Evolutionary conservation across 2,113 vertebrate species (phyloP).

Genomic region (Lophius piscatorius): DNA sequence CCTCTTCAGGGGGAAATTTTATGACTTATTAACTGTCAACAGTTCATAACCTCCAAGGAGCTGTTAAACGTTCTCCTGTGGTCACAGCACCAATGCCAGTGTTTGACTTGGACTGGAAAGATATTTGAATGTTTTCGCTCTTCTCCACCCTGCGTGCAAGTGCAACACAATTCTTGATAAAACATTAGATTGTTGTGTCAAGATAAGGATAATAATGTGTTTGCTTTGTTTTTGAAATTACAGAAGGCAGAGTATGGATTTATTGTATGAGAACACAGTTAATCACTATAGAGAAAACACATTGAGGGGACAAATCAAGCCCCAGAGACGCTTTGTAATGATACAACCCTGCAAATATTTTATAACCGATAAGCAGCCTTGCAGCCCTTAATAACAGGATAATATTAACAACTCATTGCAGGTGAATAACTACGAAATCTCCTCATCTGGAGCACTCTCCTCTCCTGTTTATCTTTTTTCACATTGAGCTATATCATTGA

Average conservation of each 20-base stretch:
- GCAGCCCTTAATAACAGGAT: conserved; percentile 1
- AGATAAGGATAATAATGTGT: conserved; percentile 65
- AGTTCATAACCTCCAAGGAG: conserved; percentile 96
- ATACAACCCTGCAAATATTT: conserved; percentile 30
- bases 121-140: conserved; percentile 67
- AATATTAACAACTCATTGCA: conserved; percentile 23
- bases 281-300: conserved; percentile 48
- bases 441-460: background rate
- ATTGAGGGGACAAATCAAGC: conserved; percentile 11
- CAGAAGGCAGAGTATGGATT: conserved; percentile 37
- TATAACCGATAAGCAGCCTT: conserved; percentile 3
- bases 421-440: conserved; percentile 23
- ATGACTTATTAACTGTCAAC: conserved; percentile 99
- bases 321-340: background rate
- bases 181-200: conserved; percentile 47
- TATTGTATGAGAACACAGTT: conserved; percentile 24
- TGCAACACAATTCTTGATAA: conserved; percentile 59
- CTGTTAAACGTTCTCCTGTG: conserved; percentile 92
- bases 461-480: conserved; percentile 4
- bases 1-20: conserved; percentile 93
- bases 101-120: conserved; percentile 86
- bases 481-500: conserved; percentile 49
- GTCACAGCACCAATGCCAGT: conserved; percentile 89
- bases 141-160: conserved; percentile 59
- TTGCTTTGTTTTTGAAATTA: conserved; percentile 58